Conservation (phyloP, 2,888 invertebrate genomes). For the Tetrapedia diversipes region DNA sequence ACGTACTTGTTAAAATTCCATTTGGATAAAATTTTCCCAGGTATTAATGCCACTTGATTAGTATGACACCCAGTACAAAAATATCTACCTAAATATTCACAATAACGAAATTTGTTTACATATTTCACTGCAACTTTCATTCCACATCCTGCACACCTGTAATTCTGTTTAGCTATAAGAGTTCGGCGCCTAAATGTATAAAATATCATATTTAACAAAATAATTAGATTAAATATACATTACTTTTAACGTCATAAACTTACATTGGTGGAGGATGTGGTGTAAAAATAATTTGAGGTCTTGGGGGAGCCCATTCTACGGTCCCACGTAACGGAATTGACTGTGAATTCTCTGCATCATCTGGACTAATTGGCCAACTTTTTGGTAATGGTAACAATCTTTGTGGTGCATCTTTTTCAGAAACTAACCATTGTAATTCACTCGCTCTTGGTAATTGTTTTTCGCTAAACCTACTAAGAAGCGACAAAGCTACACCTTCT, state of each 20-base stretch:
- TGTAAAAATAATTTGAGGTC: constrained; percentile 92
- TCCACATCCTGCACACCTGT: constrained; percentile 93
- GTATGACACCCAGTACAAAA: constrained; percentile 95
- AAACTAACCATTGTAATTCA: constrained; percentile 91
- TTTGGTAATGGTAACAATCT: constrained; percentile 89
- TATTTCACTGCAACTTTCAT: constrained; percentile 90
- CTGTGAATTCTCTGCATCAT: constrained; percentile 83
- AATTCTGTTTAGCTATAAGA: constrained; percentile 89
- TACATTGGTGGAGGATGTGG: constrained; percentile 88
- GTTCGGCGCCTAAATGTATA: constrained; percentile 84
- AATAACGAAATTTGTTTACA: constrained; percentile 90
- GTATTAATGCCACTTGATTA: constrained; percentile 89
- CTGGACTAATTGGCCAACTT: constrained; percentile 88
- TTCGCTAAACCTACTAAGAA: constrained; percentile 90
- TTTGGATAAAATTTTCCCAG: constrained; percentile 87
- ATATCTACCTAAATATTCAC: constrained; percentile 92
- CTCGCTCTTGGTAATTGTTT: constrained; percentile 90
- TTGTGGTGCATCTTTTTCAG: constrained; percentile 91
- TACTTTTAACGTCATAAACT: constrained; percentile 72
- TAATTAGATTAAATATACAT: not conserved
- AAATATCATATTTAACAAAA: constrained; percentile 11
- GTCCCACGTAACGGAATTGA: constrained; percentile 88
- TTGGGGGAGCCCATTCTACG: constrained; percentile 92
- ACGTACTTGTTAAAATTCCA: constrained; percentile 86
- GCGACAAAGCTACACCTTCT: constrained; percentile 90